These are phyloP conservation scores for Bradysia coprophila DNA, from an alignment of 1,140 invertebrate genomes.

Conservation along the genomic window DNA sequence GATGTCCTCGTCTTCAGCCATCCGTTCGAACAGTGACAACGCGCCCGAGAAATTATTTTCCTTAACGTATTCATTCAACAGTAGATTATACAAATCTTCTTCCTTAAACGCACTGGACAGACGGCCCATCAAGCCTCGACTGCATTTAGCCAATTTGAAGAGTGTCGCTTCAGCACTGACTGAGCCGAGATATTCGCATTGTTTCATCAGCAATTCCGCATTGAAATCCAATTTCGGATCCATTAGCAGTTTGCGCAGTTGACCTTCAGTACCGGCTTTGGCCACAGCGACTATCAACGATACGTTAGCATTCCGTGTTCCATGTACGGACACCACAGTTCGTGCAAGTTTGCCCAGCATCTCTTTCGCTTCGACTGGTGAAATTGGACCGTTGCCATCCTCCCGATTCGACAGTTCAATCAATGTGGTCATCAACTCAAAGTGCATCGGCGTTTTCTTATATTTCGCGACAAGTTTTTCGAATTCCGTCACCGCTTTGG, in stretches of 20 bases:
- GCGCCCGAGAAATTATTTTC: slow-evolving; percentile 20
- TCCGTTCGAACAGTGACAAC: slow-evolving; percentile 17
- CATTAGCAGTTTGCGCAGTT: slow-evolving; percentile 22
- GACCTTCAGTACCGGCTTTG: slow-evolving; percentile 21
- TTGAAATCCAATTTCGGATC: slow-evolving; percentile 20
- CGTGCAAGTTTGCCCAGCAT: slow-evolving; percentile 21
- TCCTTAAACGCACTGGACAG: slow-evolving; percentile 14
- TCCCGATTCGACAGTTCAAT: slow-evolving; percentile 16
- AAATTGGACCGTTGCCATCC: slow-evolving; percentile 7
- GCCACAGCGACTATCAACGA: slow-evolving; percentile 23
- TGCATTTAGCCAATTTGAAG: slow-evolving; percentile 18
- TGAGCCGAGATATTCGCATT: slow-evolving; percentile 17
- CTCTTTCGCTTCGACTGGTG: slow-evolving; percentile 8
- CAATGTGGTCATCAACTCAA: slow-evolving; percentile 26
- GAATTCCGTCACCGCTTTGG: slow-evolving; percentile 21
- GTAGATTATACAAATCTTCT: slow-evolving; percentile 20
- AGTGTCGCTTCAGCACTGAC: slow-evolving; percentile 16
- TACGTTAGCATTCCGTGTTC: slow-evolving; percentile 16
- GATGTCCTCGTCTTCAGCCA: slow-evolving; percentile 20
- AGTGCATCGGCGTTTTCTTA: slow-evolving; percentile 25
- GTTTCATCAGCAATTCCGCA: slow-evolving; percentile 14
- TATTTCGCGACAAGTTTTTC: slow-evolving; percentile 15
- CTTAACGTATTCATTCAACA: slow-evolving; percentile 25
- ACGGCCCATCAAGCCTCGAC: slow-evolving; percentile 12
- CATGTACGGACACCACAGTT: slow-evolving; percentile 17